A percentile compares a stretch with the other conserved stretches of the same genome.
phyloP scores from a whole-genome alignment of 1,140 invertebrate genomes.

The Neelides sp. region DNA sequence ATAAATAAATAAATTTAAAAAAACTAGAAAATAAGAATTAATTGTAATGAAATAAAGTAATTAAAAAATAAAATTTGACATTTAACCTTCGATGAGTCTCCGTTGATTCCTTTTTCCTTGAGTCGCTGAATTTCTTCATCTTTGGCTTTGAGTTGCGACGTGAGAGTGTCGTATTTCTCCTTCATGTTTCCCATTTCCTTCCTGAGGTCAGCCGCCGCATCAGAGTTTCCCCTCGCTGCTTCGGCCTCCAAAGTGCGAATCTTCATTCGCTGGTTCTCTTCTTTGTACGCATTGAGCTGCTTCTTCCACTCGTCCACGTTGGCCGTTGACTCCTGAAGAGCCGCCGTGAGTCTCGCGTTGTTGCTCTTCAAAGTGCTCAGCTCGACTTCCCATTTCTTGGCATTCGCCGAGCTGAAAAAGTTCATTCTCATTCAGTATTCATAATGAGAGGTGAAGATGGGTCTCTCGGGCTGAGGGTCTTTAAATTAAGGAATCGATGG shows the following conservation, averaged over 20 bases:
- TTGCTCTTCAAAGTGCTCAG: conserved; percentile 90
- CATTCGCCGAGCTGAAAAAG: conserved; percentile 75
- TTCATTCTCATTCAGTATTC: no score
- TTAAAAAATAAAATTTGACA: no score
- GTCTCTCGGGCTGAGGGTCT: neutral
- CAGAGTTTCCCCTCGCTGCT: conserved; percentile 47
- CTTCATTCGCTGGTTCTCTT: conserved; percentile 83
- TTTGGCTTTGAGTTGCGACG: conserved; percentile 55
- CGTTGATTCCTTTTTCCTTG: conserved; percentile 24
- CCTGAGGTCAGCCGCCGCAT: conserved; percentile 41
- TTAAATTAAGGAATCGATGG: no score
- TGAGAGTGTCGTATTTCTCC: conserved; percentile 56
- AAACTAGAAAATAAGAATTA: no score
- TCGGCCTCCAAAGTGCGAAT: conserved; percentile 58
- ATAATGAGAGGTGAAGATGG: conserved; percentile 1
- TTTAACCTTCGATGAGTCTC: no score
- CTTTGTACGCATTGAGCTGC: conserved; percentile 70
- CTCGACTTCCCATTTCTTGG: conserved; percentile 97
- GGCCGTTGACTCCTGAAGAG: conserved; percentile 89
- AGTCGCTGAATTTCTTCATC: conserved; percentile 52
- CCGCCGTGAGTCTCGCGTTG: conserved; percentile 84
- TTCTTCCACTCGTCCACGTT: conserved; percentile 98
- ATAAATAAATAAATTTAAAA: no score
- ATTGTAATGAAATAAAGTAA: no score
- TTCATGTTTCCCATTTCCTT: conserved; percentile 52